These are phyloP conservation scores for Apeira syringaria DNA, from an alignment of 2,888 invertebrate species.

Conservation along the genomic window DNA sequence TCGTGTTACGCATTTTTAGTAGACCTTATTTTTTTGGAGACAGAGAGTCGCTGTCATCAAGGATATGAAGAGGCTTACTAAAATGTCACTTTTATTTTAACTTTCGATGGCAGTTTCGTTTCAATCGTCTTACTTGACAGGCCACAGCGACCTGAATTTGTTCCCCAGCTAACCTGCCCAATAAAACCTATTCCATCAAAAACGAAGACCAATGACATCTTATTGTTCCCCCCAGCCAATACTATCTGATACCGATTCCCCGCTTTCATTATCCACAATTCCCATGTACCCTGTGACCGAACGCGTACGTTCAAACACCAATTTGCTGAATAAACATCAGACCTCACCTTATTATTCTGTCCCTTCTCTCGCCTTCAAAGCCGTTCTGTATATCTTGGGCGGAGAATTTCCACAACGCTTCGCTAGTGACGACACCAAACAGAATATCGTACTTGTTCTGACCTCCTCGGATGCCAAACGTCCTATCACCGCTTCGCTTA, in stretches of 20 bases:
- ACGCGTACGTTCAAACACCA: conserved; percentile 58
- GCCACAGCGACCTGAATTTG: conserved; percentile 16
- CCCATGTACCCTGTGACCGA: conserved; percentile 41
- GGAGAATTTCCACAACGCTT: conserved; percentile 95
- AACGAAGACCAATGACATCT: conserved; percentile 27
- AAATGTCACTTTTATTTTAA: no score
- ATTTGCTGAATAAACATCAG: conserved; percentile 72
- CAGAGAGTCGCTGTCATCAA: no score
- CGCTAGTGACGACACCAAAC: conserved; percentile 96
- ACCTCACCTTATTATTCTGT: conserved; percentile 89
- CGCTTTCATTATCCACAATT: conserved; percentile 53
- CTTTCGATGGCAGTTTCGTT: no score
- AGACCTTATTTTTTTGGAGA: no score
- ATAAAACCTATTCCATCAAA: conserved; percentile 26
- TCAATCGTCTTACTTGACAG: no score
- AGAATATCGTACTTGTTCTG: conserved; percentile 91
- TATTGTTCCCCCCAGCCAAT: conserved; percentile 30
- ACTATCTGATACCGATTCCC: conserved; percentile 37
- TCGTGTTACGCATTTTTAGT: conserved; percentile 1
- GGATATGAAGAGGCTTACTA: no score
- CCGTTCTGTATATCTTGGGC: conserved; percentile 93
- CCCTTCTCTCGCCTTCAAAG: conserved; percentile 94
- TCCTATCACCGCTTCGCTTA: conserved; percentile 85
- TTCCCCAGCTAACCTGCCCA: conserved; percentile 5
- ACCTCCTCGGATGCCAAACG: conserved; percentile 80